Evolutionary conservation across 2,113 vertebrate genomes (phyloP), one percentile per base, ranked within the genome.

Genomic region (Danionella cerebrum): DNA sequence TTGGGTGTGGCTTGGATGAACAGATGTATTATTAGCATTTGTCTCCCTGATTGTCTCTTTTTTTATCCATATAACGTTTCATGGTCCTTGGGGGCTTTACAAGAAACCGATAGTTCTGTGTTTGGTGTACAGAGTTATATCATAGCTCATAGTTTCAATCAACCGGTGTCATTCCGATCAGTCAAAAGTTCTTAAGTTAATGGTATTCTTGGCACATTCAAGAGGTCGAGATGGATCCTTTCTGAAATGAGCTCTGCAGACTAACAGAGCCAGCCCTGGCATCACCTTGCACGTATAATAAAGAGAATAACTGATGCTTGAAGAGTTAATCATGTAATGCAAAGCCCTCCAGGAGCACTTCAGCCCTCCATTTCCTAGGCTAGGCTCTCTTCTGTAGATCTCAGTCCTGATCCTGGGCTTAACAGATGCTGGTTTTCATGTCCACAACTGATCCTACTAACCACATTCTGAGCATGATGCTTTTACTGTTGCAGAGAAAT

Each of bases 361-460:
- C 35, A 47, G 27, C 39, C 22, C 51, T 36, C 4, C 13, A 6
- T 36, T 69, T 63, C 55, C 48, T 67, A 70, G 69, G 71, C 79
- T 79, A 70, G 55, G 66, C 73, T 48, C 42, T 53, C 62, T 73
- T 54, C 25, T 47, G 53, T 75, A 72, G 75, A 72, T 76, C 71
- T 76, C 80, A 81, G 80, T 80, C 68, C 74, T 76, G 73, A 79
- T 73, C 77, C 79, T 82, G 79, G 77, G 82, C 73, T 74, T 76
- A 60, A 80, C 80, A 69, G 75, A 78, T 88, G 88, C 88, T 89
- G 88, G 88, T 89, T 89, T 89, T 89, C 88, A 83, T 86, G 79
- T 82, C 83, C 55, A 67, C 57, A 59, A 27, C 51, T 3, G 66
- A 73, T 51, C 10, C 47, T 64, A 63, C 67, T 73, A 73, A 73